Conservation (phyloP, 2,113 vertebrate species). For the Leucoraja erinaceus region DNA sequence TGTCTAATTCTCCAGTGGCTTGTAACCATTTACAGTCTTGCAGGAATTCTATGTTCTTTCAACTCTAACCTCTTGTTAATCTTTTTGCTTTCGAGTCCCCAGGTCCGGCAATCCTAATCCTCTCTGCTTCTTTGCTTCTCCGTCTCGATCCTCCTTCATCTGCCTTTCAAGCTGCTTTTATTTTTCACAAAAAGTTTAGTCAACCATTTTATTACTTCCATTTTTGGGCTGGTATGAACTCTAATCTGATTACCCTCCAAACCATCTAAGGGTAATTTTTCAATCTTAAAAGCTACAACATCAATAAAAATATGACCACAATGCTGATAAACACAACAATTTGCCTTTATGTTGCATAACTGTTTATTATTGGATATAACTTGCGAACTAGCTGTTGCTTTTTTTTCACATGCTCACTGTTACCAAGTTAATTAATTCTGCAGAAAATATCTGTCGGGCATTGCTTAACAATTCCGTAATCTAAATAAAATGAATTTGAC, state of each 20-base stretch:
- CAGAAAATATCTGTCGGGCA: neutral
- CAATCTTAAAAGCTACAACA: neutral
- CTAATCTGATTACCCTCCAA: neutral
- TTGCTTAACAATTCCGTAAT: neutral
- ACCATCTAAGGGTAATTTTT: neutral
- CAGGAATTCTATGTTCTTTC: neutral
- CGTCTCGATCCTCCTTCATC: neutral
- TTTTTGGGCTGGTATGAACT: neutral
- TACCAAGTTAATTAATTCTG: neutral
- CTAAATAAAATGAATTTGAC: neutral
- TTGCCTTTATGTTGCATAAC: neutral
- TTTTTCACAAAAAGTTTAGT: neutral
- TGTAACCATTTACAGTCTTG: too few relatives aligned
- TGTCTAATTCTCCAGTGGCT: too few relatives aligned
- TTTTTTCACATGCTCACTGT: neutral
- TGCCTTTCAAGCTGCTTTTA: neutral
- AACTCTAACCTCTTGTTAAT: neutral
- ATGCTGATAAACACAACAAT: neutral
- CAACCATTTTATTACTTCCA: neutral
- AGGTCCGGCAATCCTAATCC: neutral
- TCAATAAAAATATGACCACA: neutral
- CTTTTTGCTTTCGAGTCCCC: neutral
- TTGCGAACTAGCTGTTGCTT: neutral
- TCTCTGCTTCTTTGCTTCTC: neutral
- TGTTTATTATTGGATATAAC: neutral